Evolutionary conservation across 2,113 vertebrate genomes (phyloP).

Genomic region (Pseudorectes ferrugineus): DNA sequence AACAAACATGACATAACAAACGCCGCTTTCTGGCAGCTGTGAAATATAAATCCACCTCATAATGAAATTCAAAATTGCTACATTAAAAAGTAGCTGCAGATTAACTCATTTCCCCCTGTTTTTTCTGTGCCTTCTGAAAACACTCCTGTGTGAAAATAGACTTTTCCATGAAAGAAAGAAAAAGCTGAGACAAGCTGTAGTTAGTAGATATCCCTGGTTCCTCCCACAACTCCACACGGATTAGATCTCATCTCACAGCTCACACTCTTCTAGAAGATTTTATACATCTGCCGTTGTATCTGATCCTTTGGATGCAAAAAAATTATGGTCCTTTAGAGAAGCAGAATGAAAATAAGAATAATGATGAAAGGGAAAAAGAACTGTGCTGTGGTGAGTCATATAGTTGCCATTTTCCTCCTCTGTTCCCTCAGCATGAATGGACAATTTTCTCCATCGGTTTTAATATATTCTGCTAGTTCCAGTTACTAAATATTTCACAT

Average conservation of each 20-base stretch:
- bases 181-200: neutral
- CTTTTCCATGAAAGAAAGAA: neutral
- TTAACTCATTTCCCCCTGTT: neutral
- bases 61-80: neutral
- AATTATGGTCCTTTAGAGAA: neutral
- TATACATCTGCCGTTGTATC: neutral
- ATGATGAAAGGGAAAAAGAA: neutral
- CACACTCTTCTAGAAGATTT: neutral
- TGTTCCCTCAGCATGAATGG: neutral
- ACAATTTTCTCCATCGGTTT: neutral
- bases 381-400: neutral
- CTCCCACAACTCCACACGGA: neutral
- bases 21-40: neutral
- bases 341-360: conserved; percentile 12
- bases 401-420: neutral
- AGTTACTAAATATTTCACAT: neutral
- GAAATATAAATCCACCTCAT: neutral
- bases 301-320: neutral
- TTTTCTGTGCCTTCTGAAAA: neutral
- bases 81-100: neutral
- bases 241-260: neutral
- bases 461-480: neutral
- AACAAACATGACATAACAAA: neutral
- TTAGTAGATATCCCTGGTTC: neutral
- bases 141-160: neutral